Base-by-base conservation (phyloP, 1,140 invertebrate genomes). In the Phortica variegata region DNA sequence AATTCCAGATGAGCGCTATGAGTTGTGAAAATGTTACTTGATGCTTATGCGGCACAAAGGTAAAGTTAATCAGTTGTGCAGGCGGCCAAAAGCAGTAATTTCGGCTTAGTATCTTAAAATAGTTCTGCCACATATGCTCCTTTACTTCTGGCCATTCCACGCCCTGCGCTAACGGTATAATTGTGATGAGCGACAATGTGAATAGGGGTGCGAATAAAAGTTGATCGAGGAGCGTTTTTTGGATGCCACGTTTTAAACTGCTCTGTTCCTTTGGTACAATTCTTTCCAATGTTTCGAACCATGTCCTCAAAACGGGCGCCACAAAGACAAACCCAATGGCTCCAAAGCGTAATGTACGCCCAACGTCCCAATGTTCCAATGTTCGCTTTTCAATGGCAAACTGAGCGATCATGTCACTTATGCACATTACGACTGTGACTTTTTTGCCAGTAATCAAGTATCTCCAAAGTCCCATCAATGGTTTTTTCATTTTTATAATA, bases 71-170 rank as follows among this genome's bases (percentile, higher is more conserved):
- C 37, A 91, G 56, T 73, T 93, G 90, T 1, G 89, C 87, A 59
- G 83, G 81, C 23, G 90, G 90, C 90, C 90, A 94, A n/a, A 93
- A 54, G 80, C 84, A 87, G 63, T 88, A 92, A 80, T 89, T 90
- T 40, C 82, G 82, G 34, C 80, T 75, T 49, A 92, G 69, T 46
- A 91, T 83, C 68, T 89, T 85, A 9, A 63, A 44, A 68, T 88
- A 90, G 65, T 89, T 83, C 3, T 70, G 58, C 49, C 77, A 58
- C 1, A 91, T 37, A 72, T 87, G 83, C 5, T 71, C 57, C 72
- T 83, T 80, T 40, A 85, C 79, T 23, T 75, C 60, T 12, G 80
- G 58, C 10, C 79, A 56, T 39, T 77, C 55, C 49, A 84, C 81
- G 7, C 83, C 82, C 65, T 89, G 83, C 33, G 86, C 47, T 17